These are phyloP conservation scores for Urophycis tenuis DNA, from an alignment of 2,797 vertebrate species.

Conservation along the genomic window DNA sequence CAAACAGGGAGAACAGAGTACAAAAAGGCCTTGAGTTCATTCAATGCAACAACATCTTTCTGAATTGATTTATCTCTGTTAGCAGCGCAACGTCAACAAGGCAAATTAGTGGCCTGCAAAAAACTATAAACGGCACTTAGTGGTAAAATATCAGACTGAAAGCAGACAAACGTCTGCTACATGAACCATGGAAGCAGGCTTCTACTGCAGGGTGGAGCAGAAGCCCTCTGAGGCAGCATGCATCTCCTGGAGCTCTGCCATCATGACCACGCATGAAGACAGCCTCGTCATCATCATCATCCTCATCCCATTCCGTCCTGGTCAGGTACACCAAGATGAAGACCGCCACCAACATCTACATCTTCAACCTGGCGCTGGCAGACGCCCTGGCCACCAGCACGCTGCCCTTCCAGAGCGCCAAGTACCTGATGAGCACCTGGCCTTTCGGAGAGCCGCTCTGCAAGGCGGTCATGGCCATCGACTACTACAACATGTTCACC, in stretches of 20 bases:
- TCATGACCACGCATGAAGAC: too few relatives aligned
- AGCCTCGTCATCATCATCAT: not conserved
- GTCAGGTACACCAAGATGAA: constrained; percentile 96
- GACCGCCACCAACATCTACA: constrained; percentile 97
- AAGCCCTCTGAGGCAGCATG: not conserved
- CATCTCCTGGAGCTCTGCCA: too few relatives aligned
- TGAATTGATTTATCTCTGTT: too few relatives aligned
- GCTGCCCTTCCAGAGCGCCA: constrained; percentile 92
- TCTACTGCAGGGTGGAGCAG: not conserved
- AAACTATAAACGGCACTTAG: not conserved
- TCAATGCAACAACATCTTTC: not conserved
- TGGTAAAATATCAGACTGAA: not conserved
- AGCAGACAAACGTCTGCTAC: not conserved
- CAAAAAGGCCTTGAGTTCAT: not conserved
- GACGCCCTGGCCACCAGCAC: constrained; percentile 93
- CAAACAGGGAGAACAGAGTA: not conserved
- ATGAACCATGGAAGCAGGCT: not conserved
- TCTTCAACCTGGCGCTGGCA: constrained; percentile 93
- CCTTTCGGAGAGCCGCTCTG: constrained; percentile 89
- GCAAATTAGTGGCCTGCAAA: not conserved
- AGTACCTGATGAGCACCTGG: constrained; percentile 94
- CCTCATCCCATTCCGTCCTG: constrained; percentile 6
- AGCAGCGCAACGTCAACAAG: not conserved
- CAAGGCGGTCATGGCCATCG: constrained; percentile 87
- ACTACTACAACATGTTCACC: constrained; percentile 99